A percentile compares a stretch with the other conserved stretches of the same genome.
phyloP scores from a whole-genome alignment of 2,113 vertebrate genomes.

The Chunga burmeisteri region DNA sequence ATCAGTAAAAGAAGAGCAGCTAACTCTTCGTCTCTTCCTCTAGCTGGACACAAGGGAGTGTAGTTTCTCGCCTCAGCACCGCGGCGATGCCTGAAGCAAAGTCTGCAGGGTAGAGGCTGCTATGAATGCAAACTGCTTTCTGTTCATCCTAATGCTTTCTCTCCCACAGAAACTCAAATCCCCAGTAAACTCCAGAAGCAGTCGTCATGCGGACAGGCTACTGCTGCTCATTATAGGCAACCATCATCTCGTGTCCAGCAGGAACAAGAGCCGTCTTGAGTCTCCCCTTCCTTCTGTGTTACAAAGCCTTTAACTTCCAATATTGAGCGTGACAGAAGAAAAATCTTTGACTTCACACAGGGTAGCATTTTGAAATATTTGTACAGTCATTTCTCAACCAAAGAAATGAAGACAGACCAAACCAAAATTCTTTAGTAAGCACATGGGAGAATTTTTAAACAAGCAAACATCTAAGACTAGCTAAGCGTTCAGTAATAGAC shows the following conservation, averaged over 20 bases:
- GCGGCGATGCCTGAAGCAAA: not conserved
- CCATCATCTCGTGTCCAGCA: not conserved
- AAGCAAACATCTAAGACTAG: not conserved
- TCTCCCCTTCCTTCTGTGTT: not conserved
- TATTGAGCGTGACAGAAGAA: not conserved
- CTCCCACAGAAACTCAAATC: not conserved
- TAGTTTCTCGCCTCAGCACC: not conserved
- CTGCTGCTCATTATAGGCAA: not conserved
- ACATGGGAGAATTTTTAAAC: not conserved
- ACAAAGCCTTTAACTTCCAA: not conserved
- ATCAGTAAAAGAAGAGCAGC: accelerated
- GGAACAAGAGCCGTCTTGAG: not conserved
- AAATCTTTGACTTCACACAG: not conserved
- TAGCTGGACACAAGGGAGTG: accelerated
- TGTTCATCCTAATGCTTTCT: not conserved
- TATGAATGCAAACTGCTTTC: not conserved
- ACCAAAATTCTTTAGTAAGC: not conserved
- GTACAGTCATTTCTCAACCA: not conserved
- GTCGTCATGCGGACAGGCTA: not conserved
- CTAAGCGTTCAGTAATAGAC: not conserved
- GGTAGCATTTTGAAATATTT: not conserved
- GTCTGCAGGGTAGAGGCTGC: not conserved
- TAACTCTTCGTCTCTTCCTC: not conserved
- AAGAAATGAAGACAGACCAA: not conserved
- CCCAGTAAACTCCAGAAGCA: not conserved